Base-by-base conservation (phyloP, 2,888 invertebrate genomes). In the Nymphalis urticae region DNA sequence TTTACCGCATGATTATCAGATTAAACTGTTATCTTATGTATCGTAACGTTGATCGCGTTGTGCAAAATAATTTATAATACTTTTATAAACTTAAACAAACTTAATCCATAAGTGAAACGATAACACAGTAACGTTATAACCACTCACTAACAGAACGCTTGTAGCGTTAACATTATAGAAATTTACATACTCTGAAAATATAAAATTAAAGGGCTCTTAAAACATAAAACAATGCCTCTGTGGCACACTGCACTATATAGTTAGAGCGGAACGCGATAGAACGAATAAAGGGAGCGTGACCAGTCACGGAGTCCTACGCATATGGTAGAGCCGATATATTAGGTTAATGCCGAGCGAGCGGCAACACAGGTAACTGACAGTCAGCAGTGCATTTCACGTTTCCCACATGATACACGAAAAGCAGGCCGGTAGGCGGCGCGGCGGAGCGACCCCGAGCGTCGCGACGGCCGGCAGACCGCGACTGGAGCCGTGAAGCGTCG, bases 401-500 rank as follows among this genome's bases (percentile, higher is more conserved):
- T 77, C 77, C 78, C 80, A 82, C 86, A 85, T 82, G 80, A 76
- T 75, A 82, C 84, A 84, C 80, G 85, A 76, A 77, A 77, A 87
- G 64, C 71, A 66, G 70, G 73, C 73, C 86, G 86, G 88, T 88
- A 84, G 59, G 85, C 91, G 90, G 85, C 88, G 88, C 89, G 89
- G 87, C 89, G 85, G 81, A 84, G 85, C 88, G 86, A 87, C 89
- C 88, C 88, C 90, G 83, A 89, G 88, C 90, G 90, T 91, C 92
- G 92, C 92, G 89, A 88, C 90, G 91, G 91, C 91, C 91, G 92
- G 88, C 91, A 85, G 87, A 92, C 90, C 90, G 91, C 92, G 92
- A 93, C 92, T 92, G 92, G 89, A 87, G 88, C 74, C 73, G 72
- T 66, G 75, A 72, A 76, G 79, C 90, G 88, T 83, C 86, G 85